Conservation (phyloP, 2,888 invertebrate genomes). For the Phortica magna region DNA sequence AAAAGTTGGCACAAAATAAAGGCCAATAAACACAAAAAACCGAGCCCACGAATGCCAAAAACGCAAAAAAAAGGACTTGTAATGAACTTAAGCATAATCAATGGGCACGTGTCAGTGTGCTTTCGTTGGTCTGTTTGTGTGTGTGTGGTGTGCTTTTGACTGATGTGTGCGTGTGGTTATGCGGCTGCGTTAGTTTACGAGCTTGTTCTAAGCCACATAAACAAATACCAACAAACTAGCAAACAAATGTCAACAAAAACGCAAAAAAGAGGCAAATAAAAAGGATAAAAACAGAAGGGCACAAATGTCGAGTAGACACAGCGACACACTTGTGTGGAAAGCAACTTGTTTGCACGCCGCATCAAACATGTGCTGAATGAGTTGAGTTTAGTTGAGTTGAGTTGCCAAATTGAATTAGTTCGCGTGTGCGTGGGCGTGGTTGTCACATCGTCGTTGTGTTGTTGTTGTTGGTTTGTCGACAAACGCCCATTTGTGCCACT, state of each 20-base stretch:
- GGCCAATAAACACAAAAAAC: not conserved
- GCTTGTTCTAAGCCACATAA: slow-evolving; percentile 31
- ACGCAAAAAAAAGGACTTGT: slow-evolving; percentile 33
- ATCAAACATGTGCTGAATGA: too few species aligned
- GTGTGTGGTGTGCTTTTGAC: slow-evolving; percentile 9
- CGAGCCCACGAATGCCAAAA: not conserved
- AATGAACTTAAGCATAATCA: slow-evolving; percentile 49
- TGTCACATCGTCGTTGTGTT: too few species aligned
- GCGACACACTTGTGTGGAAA: too few species aligned
- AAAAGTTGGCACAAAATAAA: slow-evolving; percentile 8
- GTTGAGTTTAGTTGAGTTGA: too few species aligned
- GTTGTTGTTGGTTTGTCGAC: too few species aligned
- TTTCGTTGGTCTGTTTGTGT: too few species aligned
- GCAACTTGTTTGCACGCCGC: too few species aligned
- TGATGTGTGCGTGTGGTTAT: slow-evolving; percentile 6
- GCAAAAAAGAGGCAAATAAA: slow-evolving; percentile 45
- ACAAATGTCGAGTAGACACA: too few species aligned
- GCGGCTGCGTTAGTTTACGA: slow-evolving; percentile 36
- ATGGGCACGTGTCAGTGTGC: slow-evolving; percentile 33
- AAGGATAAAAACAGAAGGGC: too few species aligned
- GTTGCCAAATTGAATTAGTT: too few species aligned
- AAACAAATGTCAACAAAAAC: slow-evolving; percentile 38
- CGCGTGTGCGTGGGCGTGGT: too few species aligned
- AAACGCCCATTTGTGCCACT: too few species aligned
- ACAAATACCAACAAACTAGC: slow-evolving; percentile 44